Percentiles rank a stretch among this genome's conserved stretches.
Conservation (phyloP, 2,888 invertebrate genomes). For the Bedellia somnulentella region DNA sequence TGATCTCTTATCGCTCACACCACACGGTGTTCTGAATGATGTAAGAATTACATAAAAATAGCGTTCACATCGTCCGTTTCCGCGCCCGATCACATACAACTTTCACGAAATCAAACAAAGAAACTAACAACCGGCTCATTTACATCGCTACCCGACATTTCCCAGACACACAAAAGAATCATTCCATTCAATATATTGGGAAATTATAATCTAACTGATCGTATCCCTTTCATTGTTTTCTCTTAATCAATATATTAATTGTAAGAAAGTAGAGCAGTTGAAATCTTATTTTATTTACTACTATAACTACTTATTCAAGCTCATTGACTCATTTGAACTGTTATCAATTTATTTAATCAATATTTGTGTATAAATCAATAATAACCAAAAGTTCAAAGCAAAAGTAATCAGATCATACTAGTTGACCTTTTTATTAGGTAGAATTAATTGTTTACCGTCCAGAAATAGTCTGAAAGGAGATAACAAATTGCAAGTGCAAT, state of each 20-base stretch:
- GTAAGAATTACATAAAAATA: slow-evolving; percentile 61
- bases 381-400: no score
- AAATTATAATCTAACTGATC: no score
- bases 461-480: no score
- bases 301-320: neutral
- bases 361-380: no score
- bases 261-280: no score
- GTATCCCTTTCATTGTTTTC: no score
- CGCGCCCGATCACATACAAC: slow-evolving; percentile 52
- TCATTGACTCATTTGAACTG: neutral
- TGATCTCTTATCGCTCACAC: slow-evolving; percentile 18
- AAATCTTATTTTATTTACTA: neutral
- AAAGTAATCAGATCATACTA: no score
- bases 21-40: slow-evolving; percentile 28
- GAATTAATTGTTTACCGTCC: no score
- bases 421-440: no score
- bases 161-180: slow-evolving; percentile 60
- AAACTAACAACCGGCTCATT: slow-evolving; percentile 56
- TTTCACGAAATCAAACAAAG: slow-evolving; percentile 62
- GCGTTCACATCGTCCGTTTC: slow-evolving; percentile 41
- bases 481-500: no score
- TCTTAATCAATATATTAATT: no score
- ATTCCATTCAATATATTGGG: slow-evolving; percentile 47
- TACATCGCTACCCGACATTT: slow-evolving; percentile 33
- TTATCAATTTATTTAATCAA: no score